phyloP scores from a whole-genome alignment of 2,113 vertebrate genomes.

The Cebidichthys violaceus region DNA sequence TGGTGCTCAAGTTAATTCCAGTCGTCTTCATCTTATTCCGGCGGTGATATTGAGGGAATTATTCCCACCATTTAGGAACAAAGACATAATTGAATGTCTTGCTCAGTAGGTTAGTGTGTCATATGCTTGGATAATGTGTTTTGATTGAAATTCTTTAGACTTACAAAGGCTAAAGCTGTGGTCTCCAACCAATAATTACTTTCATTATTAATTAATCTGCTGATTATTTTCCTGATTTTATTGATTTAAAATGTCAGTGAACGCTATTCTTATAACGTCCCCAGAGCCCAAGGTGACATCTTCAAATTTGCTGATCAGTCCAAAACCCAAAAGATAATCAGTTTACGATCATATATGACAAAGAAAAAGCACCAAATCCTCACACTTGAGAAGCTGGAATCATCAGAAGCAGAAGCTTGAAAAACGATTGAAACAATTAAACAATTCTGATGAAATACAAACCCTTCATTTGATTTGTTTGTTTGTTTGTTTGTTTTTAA shows the following conservation, averaged over 20 bases:
- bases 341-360: background rate
- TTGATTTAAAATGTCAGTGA: background rate
- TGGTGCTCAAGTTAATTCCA: slow-evolving; percentile 70
- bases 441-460: background rate
- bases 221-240: background rate
- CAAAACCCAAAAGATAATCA: background rate
- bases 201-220: background rate
- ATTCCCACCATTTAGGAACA: slow-evolving; percentile 11
- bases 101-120: background rate
- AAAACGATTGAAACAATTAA: background rate
- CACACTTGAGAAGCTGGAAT: background rate
- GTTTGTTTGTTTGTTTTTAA: background rate
- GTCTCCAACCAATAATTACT: background rate
- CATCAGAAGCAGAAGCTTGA: background rate
- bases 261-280: background rate
- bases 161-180: background rate
- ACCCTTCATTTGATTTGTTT: background rate
- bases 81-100: background rate
- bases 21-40: slow-evolving; percentile 36
- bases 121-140: background rate
- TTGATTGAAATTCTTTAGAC: background rate
- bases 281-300: background rate
- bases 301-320: background rate
- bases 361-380: background rate
- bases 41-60: background rate